Percentiles rank a stretch among this genome's conserved stretches.
These are phyloP conservation scores for Steinernema feltiae DNA, from an alignment of 1,140 invertebrate species.

Conservation along the genomic window DNA sequence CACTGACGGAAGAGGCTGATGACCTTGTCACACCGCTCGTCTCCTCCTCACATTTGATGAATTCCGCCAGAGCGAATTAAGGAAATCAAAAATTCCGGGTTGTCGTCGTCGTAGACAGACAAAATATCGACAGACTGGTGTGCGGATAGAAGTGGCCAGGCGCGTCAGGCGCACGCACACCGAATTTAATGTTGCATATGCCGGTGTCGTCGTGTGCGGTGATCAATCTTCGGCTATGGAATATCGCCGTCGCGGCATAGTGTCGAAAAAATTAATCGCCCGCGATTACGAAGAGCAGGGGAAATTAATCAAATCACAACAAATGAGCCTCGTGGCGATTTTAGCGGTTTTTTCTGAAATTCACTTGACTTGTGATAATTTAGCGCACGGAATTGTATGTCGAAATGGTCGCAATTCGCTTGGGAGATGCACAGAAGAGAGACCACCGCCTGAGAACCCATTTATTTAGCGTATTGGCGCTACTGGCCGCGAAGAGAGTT, in stretches of 20 bases:
- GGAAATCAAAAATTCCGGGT: not conserved
- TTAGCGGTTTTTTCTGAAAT: not conserved
- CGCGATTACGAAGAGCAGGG: not conserved
- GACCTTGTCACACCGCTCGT: not conserved
- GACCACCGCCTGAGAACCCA: conserved; percentile 7
- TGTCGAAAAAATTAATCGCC: conserved; percentile 11
- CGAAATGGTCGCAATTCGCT: too few species aligned
- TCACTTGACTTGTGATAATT: too few species aligned
- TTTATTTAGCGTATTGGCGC: not conserved
- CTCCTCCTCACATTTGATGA: conserved; percentile 11
- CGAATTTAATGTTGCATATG: conserved; percentile 14
- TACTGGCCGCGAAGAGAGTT: too few species aligned
- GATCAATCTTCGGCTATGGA: conserved; percentile 10
- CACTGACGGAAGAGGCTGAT: not conserved
- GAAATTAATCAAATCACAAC: not conserved
- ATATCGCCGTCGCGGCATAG: not conserved
- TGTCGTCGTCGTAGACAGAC: not conserved
- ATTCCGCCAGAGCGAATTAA: too few species aligned
- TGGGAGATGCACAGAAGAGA: not conserved
- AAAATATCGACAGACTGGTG: too few species aligned
- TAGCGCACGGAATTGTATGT: not conserved
- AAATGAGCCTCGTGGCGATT: too few species aligned
- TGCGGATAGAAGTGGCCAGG: not conserved
- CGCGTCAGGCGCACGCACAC: conserved; percentile 6
- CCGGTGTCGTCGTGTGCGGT: not conserved